phyloP scores from a whole-genome alignment of 2,888 invertebrate species.

The Dynastes grantii region DNA sequence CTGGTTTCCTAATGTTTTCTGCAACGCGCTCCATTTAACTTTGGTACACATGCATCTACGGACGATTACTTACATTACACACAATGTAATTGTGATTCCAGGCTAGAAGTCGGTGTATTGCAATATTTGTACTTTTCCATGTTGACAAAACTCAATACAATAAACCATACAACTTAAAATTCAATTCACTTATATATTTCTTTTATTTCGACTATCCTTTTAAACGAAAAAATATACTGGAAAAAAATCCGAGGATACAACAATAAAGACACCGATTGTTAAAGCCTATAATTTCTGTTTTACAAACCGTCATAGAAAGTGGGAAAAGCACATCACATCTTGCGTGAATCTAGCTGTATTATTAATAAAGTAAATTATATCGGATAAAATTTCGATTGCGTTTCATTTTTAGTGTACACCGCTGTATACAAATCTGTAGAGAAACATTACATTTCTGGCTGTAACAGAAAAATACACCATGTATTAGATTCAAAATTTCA shows the following conservation, averaged over 20 bases:
- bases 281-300: too few species aligned
- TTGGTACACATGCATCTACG: conserved; percentile 48
- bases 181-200: conserved; percentile 45
- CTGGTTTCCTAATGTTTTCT: conserved; percentile 20
- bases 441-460: too few species aligned
- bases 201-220: conserved; percentile 28
- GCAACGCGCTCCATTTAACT: conserved; percentile 15
- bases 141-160: conserved; percentile 75
- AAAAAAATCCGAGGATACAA: too few species aligned
- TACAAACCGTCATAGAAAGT: too few species aligned
- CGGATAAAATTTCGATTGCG: too few species aligned
- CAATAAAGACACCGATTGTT: background rate
- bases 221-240: background rate
- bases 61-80: conserved; percentile 60
- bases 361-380: too few species aligned
- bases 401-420: too few species aligned
- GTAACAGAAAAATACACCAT: too few species aligned
- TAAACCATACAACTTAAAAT: conserved; percentile 71
- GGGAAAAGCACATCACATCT: too few species aligned
- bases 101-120: conserved; percentile 73
- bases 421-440: too few species aligned
- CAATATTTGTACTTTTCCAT: conserved; percentile 78
- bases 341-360: too few species aligned
- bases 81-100: conserved; percentile 70
- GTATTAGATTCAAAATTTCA: too few species aligned